phyloP scores from a whole-genome alignment of 2,888 invertebrate genomes.

The Malacosoma neustria region DNA sequence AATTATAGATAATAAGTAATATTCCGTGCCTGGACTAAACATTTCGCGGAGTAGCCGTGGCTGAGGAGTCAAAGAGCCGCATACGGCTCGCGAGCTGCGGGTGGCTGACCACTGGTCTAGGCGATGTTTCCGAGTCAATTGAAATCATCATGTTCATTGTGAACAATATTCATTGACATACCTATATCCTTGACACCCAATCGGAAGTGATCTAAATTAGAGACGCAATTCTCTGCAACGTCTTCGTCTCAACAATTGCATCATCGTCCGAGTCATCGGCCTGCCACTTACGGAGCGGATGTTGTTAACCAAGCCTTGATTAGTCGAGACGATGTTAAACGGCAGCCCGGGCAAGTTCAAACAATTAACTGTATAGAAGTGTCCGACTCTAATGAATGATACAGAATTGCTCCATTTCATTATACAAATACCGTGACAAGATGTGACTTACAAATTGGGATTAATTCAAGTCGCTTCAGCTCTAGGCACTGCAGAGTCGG shows the following conservation, averaged over 20 bases:
- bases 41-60: too few relatives aligned
- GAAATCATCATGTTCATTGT: too few relatives aligned
- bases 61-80: too few relatives aligned
- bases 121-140: too few relatives aligned
- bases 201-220: conserved; percentile 59
- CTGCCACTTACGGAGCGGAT: conserved; percentile 62
- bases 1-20: too few relatives aligned
- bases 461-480: conserved; percentile 57
- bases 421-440: conserved; percentile 70
- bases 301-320: conserved; percentile 71
- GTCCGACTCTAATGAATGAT: conserved; percentile 72
- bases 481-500: background rate
- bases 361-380: conserved; percentile 73
- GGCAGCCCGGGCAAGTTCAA: conserved; percentile 66
- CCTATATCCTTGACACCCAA: conserved; percentile 63
- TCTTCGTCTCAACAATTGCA: conserved; percentile 56
- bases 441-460: conserved; percentile 65
- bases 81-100: too few relatives aligned
- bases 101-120: too few relatives aligned
- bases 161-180: conserved; percentile 43
- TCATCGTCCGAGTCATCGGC: conserved; percentile 68
- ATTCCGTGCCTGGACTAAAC: too few relatives aligned
- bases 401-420: conserved; percentile 57
- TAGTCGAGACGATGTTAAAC: conserved; percentile 68
- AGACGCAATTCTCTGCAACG: conserved; percentile 39